These are phyloP conservation scores for Lagopus leucura DNA, from an alignment of 2,113 vertebrate genomes.

Conservation along the genomic window DNA sequence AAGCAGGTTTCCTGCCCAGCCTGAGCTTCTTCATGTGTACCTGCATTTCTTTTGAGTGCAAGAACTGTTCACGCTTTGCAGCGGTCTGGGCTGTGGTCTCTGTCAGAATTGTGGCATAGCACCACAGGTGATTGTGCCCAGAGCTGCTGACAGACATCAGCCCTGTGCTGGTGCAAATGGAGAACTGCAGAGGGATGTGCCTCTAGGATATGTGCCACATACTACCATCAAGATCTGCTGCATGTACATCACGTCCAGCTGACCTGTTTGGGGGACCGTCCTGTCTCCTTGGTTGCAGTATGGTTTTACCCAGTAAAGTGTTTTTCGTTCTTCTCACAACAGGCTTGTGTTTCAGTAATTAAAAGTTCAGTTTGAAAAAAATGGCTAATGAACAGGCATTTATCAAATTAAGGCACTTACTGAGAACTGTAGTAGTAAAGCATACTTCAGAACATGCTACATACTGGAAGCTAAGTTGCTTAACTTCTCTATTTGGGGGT, in stretches of 20 bases:
- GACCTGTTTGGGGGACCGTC: neutral
- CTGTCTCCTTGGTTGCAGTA: neutral
- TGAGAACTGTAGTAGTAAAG: neutral
- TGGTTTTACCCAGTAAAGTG: rapidly evolving
- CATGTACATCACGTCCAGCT: rapidly evolving
- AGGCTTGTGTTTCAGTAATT: neutral
- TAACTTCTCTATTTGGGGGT: neutral
- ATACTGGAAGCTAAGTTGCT: neutral
- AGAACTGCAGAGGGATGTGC: neutral
- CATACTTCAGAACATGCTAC: neutral
- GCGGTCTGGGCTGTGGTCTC: neutral
- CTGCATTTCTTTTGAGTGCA: no score
- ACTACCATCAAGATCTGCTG: neutral
- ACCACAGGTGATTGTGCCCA: neutral
- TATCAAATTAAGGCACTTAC: neutral
- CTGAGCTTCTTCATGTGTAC: neutral
- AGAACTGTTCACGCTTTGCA: no score
- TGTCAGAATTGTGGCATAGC: neutral
- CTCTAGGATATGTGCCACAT: rapidly evolving
- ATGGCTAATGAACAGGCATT: neutral
- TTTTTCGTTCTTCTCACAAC: neutral
- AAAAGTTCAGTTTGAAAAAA: neutral
- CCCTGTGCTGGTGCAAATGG: neutral
- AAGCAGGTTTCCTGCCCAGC: neutral
- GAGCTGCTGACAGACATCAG: neutral